A percentile compares a stretch with the other conserved stretches of the same genome.
Conservation (phyloP, 2,113 vertebrate species). For the Anarhynchus alexandrinus region DNA sequence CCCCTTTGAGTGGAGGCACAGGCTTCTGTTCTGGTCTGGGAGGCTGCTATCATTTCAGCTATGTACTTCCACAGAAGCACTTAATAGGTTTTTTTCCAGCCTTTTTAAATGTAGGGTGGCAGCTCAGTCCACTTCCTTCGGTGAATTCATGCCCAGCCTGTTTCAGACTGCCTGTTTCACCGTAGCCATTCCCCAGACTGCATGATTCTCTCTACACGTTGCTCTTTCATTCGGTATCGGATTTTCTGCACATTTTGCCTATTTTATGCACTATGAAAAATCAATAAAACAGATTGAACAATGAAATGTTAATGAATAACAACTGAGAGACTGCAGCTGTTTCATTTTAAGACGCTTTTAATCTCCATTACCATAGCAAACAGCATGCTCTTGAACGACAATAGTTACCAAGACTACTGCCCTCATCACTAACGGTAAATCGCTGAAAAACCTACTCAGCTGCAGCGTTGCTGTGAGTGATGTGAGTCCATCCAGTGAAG, state of each 20-base stretch:
- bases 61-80: background rate
- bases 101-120: background rate
- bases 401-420: background rate
- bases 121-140: background rate
- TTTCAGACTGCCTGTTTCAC: background rate
- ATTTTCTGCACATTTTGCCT: background rate
- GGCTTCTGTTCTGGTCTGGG: background rate
- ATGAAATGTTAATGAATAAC: constrained; percentile 39
- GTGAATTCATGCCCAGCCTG: background rate
- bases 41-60: background rate
- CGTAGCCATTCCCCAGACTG: fast-evolving
- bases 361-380: background rate
- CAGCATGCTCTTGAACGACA: background rate
- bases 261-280: constrained; percentile 42
- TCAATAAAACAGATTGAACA: constrained; percentile 20
- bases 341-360: constrained; percentile 41
- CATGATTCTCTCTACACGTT: background rate
- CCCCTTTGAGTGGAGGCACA: background rate
- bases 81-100: background rate
- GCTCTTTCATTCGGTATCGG: background rate
- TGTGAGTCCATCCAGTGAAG: fast-evolving
- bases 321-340: background rate
- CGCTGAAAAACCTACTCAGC: background rate
- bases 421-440: background rate
- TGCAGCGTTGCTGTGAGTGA: background rate